phyloP scores from a whole-genome alignment of 2,113 vertebrate genomes.

The Paralichthys olivaceus region DNA sequence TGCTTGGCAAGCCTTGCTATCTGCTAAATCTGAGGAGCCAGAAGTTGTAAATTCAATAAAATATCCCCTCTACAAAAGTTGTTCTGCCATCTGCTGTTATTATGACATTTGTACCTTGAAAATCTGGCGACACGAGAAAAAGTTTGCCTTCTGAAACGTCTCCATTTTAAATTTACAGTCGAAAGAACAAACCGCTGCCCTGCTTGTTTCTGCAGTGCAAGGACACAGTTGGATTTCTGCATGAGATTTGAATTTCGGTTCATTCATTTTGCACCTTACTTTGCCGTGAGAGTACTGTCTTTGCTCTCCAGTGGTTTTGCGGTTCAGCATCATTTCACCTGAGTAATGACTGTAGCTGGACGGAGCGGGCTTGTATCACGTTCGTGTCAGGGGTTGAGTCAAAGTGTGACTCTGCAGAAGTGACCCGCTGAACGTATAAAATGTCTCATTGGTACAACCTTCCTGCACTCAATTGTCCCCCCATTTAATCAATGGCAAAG shows the following conservation, averaged over 20 bases:
- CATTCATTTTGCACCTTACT: not conserved
- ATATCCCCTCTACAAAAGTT: slow-evolving; percentile 8
- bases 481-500: not conserved
- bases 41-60: slow-evolving; percentile 49
- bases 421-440: not conserved
- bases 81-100: slow-evolving; percentile 16
- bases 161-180: slow-evolving; percentile 12
- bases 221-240: too few species aligned
- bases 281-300: not conserved
- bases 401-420: not conserved
- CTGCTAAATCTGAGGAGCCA: not conserved
- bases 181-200: not conserved
- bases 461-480: not conserved
- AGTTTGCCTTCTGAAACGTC: slow-evolving; percentile 4
- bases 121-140: not conserved
- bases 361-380: not conserved
- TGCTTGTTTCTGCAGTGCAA: slow-evolving; percentile 1
- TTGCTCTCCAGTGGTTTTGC: slow-evolving; percentile 1
- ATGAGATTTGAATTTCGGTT: not conserved
- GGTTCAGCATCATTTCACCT: not conserved
- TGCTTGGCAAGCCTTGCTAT: slow-evolving; percentile 2
- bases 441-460: not conserved
- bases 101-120: slow-evolving; percentile 13
- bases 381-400: not conserved
- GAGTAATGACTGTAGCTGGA: not conserved